Evolutionary conservation across 2,797 vertebrate genomes (phyloP).

Genomic region (Merluccius polli): DNA sequence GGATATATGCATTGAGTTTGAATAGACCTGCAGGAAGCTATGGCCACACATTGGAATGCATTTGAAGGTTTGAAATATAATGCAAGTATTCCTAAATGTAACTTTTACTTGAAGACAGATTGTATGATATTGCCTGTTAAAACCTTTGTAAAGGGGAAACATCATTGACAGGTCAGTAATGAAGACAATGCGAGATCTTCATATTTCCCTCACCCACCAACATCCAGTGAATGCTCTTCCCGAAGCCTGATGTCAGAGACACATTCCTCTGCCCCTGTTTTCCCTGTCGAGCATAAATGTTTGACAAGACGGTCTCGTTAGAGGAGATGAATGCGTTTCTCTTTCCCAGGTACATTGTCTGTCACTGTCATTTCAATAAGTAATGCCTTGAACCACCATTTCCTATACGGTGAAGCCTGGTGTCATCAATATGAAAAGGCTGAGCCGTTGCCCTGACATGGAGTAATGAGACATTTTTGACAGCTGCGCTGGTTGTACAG

Average conservation of each 20-base stretch:
- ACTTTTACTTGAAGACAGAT: too few species aligned
- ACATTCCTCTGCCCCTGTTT: slow-evolving; percentile 54
- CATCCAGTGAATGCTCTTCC: slow-evolving; percentile 55
- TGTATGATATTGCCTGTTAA: too few species aligned
- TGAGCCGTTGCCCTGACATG: slow-evolving; percentile 62
- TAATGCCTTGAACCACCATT: slow-evolving; percentile 55
- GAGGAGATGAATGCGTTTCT: slow-evolving; percentile 54
- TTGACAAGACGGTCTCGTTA: slow-evolving; percentile 68
- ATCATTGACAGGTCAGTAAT: slow-evolving; percentile 25
- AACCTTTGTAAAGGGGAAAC: too few species aligned
- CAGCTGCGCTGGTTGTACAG: slow-evolving; percentile 57
- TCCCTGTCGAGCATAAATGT: slow-evolving; percentile 64
- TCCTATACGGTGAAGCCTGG: slow-evolving; percentile 46
- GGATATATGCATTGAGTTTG: too few species aligned
- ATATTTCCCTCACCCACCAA: slow-evolving; percentile 37
- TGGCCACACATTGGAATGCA: too few species aligned
- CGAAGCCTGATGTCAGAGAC: slow-evolving; percentile 57
- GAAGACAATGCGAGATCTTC: slow-evolving; percentile 54
- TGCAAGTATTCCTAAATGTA: too few species aligned
- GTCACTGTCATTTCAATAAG: slow-evolving; percentile 65
- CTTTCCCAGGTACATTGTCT: slow-evolving; percentile 54
- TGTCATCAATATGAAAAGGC: slow-evolving; percentile 62
- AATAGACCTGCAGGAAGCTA: too few species aligned
- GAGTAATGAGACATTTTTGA: slow-evolving; percentile 60
- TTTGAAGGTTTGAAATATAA: too few species aligned